Evolutionary conservation across 53 echinoderm and acorn worm genomes (phyloP), one percentile per base, ranked within the genome.

Genomic region (Patiria pectinifera): DNA sequence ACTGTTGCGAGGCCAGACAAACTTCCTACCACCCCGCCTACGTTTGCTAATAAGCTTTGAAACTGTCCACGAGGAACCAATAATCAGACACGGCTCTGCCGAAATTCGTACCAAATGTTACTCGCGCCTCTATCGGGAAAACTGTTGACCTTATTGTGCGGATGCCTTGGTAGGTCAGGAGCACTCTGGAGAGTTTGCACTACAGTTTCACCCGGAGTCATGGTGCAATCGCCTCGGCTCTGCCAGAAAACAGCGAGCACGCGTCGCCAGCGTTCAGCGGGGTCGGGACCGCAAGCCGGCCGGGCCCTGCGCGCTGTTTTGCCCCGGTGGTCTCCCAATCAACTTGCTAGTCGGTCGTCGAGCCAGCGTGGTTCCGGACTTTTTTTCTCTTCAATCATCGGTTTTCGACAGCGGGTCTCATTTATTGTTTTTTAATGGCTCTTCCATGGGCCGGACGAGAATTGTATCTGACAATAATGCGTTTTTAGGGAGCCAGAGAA

Each of bases 351-450:
- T 78, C 59, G 59, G 19, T 24, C 21, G 46, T 45, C 59, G 22
- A 59, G 82, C 12, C 82, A 82, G 82, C 82, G 82, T 82, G 82
- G 18, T 10, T 77, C 62, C 88, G 61, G 61, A 35, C 5, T 47
- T 69, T 46, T 66, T 18, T 66, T 18, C 10, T 66, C 15, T 18
- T 66, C 48, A 16, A 21, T 69, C 14, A 46, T 25, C 25, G 85
- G 19, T 85, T 53, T 53, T 53, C 85, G 69, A 44, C 69, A 85
- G 47, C 72, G 58, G 86, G 86, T 74, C 74, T 58, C 74, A 86
- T 63, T 90, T 66, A 90, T 90, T 90, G 80, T 90, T 90, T 90
- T 90, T 46, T 90, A 90, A 90, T 90, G 80, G 48, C 48, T 46
- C 63, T 80, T 24, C 80, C 63, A 81, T 48, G 90, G 80, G 63